Percentiles rank a stretch among this genome's conserved stretches.
Evolutionary conservation across 35 echinoderm and acorn worm species (phyloP).

Genomic region (Patiria miniata): DNA sequence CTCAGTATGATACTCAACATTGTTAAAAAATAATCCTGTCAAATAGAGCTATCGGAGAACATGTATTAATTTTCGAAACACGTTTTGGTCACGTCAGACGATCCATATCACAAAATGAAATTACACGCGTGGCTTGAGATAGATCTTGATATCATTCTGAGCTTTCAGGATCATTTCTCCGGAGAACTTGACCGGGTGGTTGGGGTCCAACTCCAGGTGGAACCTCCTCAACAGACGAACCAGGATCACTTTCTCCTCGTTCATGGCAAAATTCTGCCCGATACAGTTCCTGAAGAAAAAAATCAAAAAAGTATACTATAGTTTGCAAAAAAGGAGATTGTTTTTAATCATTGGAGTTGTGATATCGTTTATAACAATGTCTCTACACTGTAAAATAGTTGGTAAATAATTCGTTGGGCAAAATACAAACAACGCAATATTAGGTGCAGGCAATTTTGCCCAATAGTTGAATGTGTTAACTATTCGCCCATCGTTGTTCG

Average conservation of each 20-base stretch:
- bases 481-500: background rate
- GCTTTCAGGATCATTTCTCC: background rate
- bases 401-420: background rate
- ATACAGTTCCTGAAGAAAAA: conserved; percentile 42
- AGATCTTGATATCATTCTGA: background rate
- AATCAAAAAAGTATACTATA: background rate
- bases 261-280: conserved; percentile 44
- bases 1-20: too few species aligned
- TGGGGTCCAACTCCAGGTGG: background rate
- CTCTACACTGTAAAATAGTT: background rate
- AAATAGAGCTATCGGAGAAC: too few species aligned
- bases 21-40: too few species aligned
- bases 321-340: background rate
- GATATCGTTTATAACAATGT: background rate
- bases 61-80: too few species aligned
- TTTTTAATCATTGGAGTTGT: background rate
- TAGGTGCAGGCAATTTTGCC: too few species aligned
- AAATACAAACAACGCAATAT: too few species aligned
- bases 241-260: conserved; percentile 29
- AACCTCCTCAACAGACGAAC: conserved; percentile 29
- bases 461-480: too few species aligned
- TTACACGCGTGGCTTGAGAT: background rate
- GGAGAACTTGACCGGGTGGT: background rate
- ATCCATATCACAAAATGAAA: too few species aligned
- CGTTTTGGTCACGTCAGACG: too few species aligned